Base-by-base conservation (phyloP, 2,113 vertebrate species). In the Anolis carolinensis region DNA sequence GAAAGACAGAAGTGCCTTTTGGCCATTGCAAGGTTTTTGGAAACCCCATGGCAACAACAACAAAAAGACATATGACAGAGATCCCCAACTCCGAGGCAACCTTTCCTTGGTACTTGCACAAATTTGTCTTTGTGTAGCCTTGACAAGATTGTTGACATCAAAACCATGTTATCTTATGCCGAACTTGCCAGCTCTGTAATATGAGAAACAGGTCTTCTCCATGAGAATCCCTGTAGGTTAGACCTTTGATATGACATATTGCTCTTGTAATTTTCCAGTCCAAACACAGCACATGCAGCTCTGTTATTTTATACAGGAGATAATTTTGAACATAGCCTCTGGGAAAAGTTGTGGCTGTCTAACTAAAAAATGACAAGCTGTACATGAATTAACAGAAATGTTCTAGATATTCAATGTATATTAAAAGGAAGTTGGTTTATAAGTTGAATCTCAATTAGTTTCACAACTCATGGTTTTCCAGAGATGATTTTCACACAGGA, bases 271-370 rank as follows among this genome's bases (percentile, higher is more conserved):
- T 70, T 86, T 82, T 75, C 73, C 77, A 75, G 11, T 52, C 0
- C 0, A 23, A 1, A 7, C 52, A 6, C 18, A 62, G 55, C 39
- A 2, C 16, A 0, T 0, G 30, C 7, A 21, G 39, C 7, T 27
- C 23, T 74, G 32, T 34, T 36, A 59, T 0, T 2, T 72, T 81
- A 10, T 44, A 55, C 11, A 52, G 13, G 27, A 83, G 48, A 50
- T 59, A n/a, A 70, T 73, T 0, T 0, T 55, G 10, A 25, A 4
- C 4, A 0, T 79, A 59, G 27, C 32, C 48, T 25, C 84, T 73
- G 76, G 63, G 48, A 72, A 72, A 87, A 72, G 1, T 32, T 82
- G 5, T 23, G 62, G 2, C 21, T 18, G 63, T 81, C 0, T 77
- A 72, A 32, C 3, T 44, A 27, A 59, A 27, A 59, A 30, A 23